phyloP scores from a whole-genome alignment of 2,888 invertebrate genomes.

The Andricus quercusramuli region DNA sequence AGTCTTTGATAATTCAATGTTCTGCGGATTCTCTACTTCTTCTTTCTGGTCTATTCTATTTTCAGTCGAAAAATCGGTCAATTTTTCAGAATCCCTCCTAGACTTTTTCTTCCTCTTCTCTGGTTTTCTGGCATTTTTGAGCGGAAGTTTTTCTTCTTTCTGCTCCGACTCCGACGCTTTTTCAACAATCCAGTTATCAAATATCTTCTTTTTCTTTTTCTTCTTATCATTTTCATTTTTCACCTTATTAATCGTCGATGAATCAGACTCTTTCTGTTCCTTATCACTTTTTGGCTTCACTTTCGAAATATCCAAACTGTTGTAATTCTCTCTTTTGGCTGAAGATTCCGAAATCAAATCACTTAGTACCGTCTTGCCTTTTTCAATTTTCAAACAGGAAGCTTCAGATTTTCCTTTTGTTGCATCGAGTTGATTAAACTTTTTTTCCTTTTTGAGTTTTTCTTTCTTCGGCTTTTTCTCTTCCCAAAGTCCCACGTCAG shows the following conservation, averaged over 20 bases:
- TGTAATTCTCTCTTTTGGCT: not conserved
- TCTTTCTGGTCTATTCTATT: not conserved
- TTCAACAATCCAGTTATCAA: not conserved
- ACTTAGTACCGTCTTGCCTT: not conserved
- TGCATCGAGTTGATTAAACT: not conserved
- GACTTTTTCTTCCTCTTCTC: not conserved
- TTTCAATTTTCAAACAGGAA: not conserved
- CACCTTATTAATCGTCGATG: not conserved
- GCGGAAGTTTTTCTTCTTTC: not conserved
- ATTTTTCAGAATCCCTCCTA: not conserved
- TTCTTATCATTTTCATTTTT: constrained; percentile 33
- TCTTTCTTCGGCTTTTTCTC: constrained; percentile 15
- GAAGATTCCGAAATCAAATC: not conserved
- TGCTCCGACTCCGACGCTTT: not conserved
- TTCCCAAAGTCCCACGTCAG: not conserved
- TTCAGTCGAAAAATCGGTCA: not conserved
- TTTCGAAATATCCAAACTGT: not conserved
- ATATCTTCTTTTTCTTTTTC: constrained; percentile 5
- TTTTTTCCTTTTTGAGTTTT: constrained; percentile 13
- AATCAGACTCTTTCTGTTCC: not conserved
- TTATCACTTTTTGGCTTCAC: constrained; percentile 13
- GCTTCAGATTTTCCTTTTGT: not conserved
- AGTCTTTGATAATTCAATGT: not conserved
- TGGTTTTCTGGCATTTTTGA: not conserved
- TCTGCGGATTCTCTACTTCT: not conserved